A percentile compares a stretch with the other conserved stretches of the same genome.
These are phyloP conservation scores for Vespertilio murinus DNA, from an alignment of 2,797 vertebrate species.

Conservation along the genomic window DNA sequence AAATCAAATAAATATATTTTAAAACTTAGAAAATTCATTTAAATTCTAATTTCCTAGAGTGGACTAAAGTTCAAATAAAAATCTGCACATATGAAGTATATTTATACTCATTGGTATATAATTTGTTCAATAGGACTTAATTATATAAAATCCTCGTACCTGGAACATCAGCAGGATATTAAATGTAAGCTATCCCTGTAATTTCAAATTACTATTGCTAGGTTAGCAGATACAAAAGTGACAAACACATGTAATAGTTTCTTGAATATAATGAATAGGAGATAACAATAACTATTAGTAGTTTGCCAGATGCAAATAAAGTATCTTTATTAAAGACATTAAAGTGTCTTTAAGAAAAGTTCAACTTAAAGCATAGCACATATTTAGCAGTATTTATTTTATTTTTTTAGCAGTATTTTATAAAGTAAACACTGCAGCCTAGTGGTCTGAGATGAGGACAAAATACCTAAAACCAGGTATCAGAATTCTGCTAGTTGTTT, in stretches of 20 bases:
- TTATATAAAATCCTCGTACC: not conserved
- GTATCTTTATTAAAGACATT: not conserved
- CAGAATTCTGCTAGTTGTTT: constrained; percentile 14
- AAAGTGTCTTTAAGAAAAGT: constrained; percentile 25
- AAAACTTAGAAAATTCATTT: not conserved
- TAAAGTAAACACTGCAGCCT: not conserved
- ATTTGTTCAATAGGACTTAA: not conserved
- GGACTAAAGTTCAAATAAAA: constrained; percentile 17
- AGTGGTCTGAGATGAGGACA: not conserved
- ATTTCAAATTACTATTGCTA: not conserved
- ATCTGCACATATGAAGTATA: not conserved
- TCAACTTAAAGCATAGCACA: not conserved
- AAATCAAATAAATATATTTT: not conserved
- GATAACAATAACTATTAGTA: not conserved
- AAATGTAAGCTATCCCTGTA: not conserved
- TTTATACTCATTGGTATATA: not conserved
- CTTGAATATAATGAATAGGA: not conserved
- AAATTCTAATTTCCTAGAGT: not conserved
- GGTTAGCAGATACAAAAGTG: constrained; percentile 21
- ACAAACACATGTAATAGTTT: not conserved
- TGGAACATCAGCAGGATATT: not conserved
- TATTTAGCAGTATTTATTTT: not conserved
- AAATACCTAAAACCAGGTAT: not conserved
- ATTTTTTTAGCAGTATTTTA: not conserved
- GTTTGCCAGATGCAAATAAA: not conserved